These are phyloP conservation scores for Hyles lineata DNA, from an alignment of 2,888 invertebrate species.

Conservation along the genomic window DNA sequence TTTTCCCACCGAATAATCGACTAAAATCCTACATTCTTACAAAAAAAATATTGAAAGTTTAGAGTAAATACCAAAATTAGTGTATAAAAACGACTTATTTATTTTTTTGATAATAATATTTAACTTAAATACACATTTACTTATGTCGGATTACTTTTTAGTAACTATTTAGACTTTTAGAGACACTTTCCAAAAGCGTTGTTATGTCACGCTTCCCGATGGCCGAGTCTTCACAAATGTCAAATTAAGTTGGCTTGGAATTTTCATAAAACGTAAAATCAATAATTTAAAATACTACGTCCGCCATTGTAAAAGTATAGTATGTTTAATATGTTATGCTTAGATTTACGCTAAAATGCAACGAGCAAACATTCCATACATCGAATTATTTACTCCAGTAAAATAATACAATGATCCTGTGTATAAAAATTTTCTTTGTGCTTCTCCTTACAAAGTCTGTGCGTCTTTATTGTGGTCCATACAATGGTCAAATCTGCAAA, in stretches of 20 bases:
- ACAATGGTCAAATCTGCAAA: constrained; percentile 93
- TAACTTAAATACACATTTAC: no score
- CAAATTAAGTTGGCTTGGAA: constrained; percentile 36
- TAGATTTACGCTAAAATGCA: constrained; percentile 68
- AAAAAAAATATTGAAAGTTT: neutral
- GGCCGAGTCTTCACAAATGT: constrained; percentile 34
- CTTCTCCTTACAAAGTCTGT: constrained; percentile 74
- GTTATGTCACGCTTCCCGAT: constrained; percentile 4
- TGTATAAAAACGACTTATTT: no score
- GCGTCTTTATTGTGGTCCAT: constrained; percentile 93
- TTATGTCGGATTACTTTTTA: neutral
- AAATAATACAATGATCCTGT: constrained; percentile 70
- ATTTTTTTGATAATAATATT: no score
- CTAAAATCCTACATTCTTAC: neutral
- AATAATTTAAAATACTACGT: constrained; percentile 68
- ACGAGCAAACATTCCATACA: constrained; percentile 60
- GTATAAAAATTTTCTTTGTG: constrained; percentile 65
- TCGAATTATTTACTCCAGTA: constrained; percentile 60
- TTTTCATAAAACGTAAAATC: constrained; percentile 66
- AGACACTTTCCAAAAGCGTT: neutral
- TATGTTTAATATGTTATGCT: constrained; percentile 57
- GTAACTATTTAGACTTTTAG: neutral
- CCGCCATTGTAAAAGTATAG: constrained; percentile 76
- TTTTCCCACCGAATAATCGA: neutral
- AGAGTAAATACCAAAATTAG: neutral